phyloP scores from a whole-genome alignment of 2,888 invertebrate species.

The Drosophila testacea region DNA sequence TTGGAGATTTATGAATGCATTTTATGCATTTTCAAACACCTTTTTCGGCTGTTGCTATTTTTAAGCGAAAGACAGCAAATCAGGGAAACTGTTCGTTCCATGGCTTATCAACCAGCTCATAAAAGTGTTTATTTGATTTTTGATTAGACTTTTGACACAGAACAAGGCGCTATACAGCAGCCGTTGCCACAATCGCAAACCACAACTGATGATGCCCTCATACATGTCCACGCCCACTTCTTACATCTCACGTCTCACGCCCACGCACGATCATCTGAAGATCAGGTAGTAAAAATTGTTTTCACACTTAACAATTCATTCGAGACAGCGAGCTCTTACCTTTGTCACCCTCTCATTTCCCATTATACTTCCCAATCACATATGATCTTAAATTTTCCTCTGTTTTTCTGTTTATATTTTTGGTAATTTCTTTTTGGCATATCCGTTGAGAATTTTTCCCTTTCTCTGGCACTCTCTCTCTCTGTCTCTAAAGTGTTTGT shows the following conservation, averaged over 20 bases:
- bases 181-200: slow-evolving; percentile 3
- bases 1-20: slow-evolving; percentile 62
- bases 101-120: slow-evolving; percentile 29
- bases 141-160: slow-evolving; percentile 59
- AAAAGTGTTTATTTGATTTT: slow-evolving; percentile 74
- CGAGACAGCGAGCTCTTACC: slow-evolving; percentile 1
- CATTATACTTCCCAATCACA: slow-evolving; percentile 49
- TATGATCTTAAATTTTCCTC: slow-evolving; percentile 18
- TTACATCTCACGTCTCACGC: neutral
- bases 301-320: slow-evolving; percentile 54
- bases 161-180: slow-evolving; percentile 15
- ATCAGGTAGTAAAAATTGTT: slow-evolving; percentile 78
- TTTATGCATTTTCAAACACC: slow-evolving; percentile 77
- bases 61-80: neutral
- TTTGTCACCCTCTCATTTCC: slow-evolving; percentile 19
- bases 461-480: slow-evolving; percentile 19
- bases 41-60: slow-evolving; percentile 30
- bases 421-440: slow-evolving; percentile 67
- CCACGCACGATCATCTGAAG: slow-evolving; percentile 23
- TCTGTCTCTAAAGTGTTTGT: slow-evolving; percentile 32
- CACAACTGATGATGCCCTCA: slow-evolving; percentile 10
- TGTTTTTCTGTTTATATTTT: slow-evolving; percentile 27
- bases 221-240: slow-evolving; percentile 6
- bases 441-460: slow-evolving; percentile 63
- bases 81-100: neutral